Conservation (phyloP, 2,797 vertebrate species). For the Phoeniculus purpureus region DNA sequence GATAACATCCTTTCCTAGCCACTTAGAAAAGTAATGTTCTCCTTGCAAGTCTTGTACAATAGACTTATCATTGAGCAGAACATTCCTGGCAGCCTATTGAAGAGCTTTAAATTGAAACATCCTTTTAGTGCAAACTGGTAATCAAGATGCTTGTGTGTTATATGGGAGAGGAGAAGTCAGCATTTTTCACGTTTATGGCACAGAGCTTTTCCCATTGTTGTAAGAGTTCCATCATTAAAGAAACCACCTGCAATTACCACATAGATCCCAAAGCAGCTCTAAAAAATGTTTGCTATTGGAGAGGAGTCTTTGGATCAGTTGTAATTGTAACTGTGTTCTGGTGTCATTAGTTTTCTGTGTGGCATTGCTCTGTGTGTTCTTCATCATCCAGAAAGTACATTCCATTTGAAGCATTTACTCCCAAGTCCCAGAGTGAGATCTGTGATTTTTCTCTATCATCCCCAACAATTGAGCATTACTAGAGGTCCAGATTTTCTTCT, state of each 20-base stretch:
- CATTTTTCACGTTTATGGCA: slow-evolving; percentile 25
- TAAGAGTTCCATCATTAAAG: slow-evolving; percentile 25
- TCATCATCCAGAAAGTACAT: neutral
- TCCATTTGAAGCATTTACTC: neutral
- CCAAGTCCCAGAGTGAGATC: neutral
- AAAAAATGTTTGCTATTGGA: neutral
- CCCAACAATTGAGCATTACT: neutral
- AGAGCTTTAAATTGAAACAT: slow-evolving; percentile 55
- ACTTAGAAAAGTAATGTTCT: slow-evolving; percentile 24
- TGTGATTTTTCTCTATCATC: neutral
- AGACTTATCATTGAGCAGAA: slow-evolving; percentile 21
- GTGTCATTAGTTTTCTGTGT: neutral
- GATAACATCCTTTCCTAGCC: slow-evolving; percentile 18
- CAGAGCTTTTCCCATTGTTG: slow-evolving; percentile 28
- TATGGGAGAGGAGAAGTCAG: neutral
- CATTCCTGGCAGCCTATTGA: slow-evolving; percentile 28
- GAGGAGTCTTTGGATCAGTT: slow-evolving; percentile 4
- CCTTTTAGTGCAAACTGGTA: slow-evolving; percentile 22
- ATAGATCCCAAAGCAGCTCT: slow-evolving; percentile 4
- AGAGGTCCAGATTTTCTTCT: slow-evolving; percentile 9
- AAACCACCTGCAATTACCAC: neutral
- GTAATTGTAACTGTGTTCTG: neutral
- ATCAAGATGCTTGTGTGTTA: slow-evolving; percentile 43
- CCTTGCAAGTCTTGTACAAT: slow-evolving; percentile 16
- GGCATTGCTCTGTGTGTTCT: neutral